A percentile compares a stretch with the other conserved stretches of the same genome.
Conservation (phyloP, 2,113 vertebrate genomes). For the Megaceryle maxima region DNA sequence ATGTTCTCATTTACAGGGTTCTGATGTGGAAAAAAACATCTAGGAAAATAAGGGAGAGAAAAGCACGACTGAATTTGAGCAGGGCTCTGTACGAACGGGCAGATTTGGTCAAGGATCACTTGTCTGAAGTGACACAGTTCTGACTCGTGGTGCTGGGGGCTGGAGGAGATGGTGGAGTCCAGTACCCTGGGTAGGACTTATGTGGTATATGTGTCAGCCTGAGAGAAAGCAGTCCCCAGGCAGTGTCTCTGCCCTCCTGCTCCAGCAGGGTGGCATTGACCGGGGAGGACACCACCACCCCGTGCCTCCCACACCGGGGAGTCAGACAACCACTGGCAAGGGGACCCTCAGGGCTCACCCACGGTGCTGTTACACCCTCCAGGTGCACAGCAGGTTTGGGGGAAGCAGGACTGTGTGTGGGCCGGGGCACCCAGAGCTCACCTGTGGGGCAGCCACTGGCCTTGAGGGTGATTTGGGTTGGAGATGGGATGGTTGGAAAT, state of each 20-base stretch:
- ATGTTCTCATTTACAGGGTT: background rate
- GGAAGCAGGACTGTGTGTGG: background rate
- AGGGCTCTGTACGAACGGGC: accelerated
- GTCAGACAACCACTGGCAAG: accelerated
- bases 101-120: background rate
- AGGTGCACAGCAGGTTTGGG: background rate
- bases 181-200: background rate
- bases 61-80: background rate
- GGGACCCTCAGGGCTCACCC: background rate
- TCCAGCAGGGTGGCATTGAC: background rate
- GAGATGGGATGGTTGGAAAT: background rate
- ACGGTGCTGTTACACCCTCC: accelerated
- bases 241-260: background rate
- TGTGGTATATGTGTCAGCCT: background rate
- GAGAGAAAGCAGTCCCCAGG: accelerated
- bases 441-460: background rate
- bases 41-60: background rate
- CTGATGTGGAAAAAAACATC: background rate
- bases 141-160: background rate
- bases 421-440: background rate
- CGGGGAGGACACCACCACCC: background rate
- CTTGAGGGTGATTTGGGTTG: background rate
- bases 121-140: accelerated
- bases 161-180: background rate
- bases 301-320: accelerated